Percentiles rank a stretch among this genome's conserved stretches.
Conservation (phyloP, 2,797 vertebrate species). For the Brachyalestes nurse region DNA sequence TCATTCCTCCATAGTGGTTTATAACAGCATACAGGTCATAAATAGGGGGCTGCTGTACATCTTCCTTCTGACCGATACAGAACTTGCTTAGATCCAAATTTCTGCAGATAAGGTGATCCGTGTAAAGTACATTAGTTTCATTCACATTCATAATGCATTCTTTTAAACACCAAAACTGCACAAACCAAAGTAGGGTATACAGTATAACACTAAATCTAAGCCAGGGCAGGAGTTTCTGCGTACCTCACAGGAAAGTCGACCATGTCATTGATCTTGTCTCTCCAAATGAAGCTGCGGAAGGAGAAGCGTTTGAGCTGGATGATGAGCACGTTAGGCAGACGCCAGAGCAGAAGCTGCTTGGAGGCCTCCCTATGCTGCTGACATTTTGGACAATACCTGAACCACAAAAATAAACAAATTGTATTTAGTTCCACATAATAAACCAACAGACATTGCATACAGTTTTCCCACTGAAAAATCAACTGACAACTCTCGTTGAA, state of each 20-base stretch:
- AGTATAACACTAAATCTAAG: not conserved
- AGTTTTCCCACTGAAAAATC: no score
- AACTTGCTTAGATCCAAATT: constrained; percentile 97
- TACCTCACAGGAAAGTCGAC: constrained; percentile 98
- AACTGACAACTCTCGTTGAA: no score
- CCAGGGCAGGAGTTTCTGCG: not conserved
- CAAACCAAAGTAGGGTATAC: not conserved
- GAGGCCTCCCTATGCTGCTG: constrained; percentile 97
- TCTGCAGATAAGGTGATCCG: constrained; percentile 68
- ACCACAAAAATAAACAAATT: not conserved
- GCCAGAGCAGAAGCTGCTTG: constrained; percentile 96
- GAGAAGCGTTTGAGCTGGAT: constrained; percentile 99
- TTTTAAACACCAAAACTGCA: not conserved
- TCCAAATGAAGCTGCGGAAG: constrained; percentile 98
- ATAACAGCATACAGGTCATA: constrained; percentile 99
- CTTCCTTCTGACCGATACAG: constrained; percentile 96
- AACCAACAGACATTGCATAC: not conserved
- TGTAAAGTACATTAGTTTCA: not conserved
- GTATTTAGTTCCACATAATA: not conserved
- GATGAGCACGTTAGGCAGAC: constrained; percentile 95
- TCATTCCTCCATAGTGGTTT: constrained; percentile 98
- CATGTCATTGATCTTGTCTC: constrained; percentile 99
- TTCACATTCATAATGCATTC: no score
- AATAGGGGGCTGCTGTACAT: constrained; percentile 91
- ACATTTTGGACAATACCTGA: constrained; percentile 98